Conservation (phyloP, 2,797 vertebrate species). For the Scleropages formosus region DNA sequence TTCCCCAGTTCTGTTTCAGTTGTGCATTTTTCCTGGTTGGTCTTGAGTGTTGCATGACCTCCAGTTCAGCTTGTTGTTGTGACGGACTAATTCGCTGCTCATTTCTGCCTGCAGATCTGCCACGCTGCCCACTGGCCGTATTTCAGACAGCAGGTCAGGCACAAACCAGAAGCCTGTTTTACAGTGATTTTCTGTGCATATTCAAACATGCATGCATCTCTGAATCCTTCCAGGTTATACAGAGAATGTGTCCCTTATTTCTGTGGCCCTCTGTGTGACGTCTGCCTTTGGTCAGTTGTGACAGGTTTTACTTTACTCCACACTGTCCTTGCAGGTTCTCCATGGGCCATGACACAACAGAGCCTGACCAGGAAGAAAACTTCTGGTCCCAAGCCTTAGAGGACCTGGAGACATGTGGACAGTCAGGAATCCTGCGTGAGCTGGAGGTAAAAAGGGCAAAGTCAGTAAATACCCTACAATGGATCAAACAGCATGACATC, state of each 20-base stretch:
- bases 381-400: constrained; percentile 99
- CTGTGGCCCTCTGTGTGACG: not conserved
- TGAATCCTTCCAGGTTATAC: constrained; percentile 28
- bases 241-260: constrained; percentile 38
- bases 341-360: constrained; percentile 79
- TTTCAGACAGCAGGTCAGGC: constrained; percentile 73
- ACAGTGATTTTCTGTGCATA: constrained; percentile 32
- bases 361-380: constrained; percentile 95
- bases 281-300: constrained; percentile 9
- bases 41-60: constrained; percentile 1
- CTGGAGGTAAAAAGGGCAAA: constrained; percentile 79
- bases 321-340: constrained; percentile 71
- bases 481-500: constrained; percentile 82
- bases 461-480: constrained; percentile 40
- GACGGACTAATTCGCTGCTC: constrained; percentile 48
- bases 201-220: constrained; percentile 36
- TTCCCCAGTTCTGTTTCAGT: not conserved
- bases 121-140: constrained; percentile 70
- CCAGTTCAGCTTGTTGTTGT: constrained; percentile 28
- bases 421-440: constrained; percentile 95
- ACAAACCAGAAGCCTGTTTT: not conserved
- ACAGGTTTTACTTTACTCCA: constrained; percentile 34
- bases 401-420: constrained; percentile 95
- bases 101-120: constrained; percentile 61
- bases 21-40: not conserved